Conservation (phyloP, 2,888 invertebrate genomes). For the Phyllotreta striolata region DNA sequence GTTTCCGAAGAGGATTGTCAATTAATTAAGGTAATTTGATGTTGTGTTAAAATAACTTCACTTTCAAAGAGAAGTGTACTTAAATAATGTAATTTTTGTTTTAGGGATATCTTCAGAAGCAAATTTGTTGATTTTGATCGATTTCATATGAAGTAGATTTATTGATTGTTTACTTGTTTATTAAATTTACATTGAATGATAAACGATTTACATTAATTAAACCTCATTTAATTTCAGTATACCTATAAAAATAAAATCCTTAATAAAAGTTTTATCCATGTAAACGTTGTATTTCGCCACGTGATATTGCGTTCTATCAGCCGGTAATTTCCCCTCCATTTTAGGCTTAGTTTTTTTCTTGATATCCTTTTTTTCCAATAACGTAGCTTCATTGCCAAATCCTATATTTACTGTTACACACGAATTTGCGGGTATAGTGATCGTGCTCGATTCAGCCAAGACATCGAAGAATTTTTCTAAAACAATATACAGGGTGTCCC, state of each 20-base stretch:
- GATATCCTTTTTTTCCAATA: conserved; percentile 31
- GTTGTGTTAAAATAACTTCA: no score
- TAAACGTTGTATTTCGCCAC: conserved; percentile 44
- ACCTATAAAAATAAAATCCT: conserved; percentile 43
- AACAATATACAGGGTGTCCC: conserved; percentile 19
- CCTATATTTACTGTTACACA: conserved; percentile 34
- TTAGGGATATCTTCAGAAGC: not conserved
- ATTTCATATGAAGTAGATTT: not conserved
- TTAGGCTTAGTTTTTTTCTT: conserved; percentile 28
- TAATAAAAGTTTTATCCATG: conserved; percentile 37
- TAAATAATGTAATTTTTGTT: conserved; percentile 4
- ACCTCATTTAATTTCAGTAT: conserved; percentile 31
- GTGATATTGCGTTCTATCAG: conserved; percentile 34
- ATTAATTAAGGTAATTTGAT: conserved; percentile 19
- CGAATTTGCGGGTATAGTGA: conserved; percentile 33
- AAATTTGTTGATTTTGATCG: not conserved
- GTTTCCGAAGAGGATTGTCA: conserved; percentile 16
- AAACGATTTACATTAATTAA: not conserved
- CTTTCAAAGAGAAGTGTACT: not conserved
- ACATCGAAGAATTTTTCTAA: conserved; percentile 38
- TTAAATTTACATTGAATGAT: no score
- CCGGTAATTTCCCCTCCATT: conserved; percentile 20
- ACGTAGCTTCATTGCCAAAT: conserved; percentile 39
- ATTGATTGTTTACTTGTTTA: no score
- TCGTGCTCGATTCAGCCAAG: conserved; percentile 28